A percentile compares a stretch with the other conserved stretches of the same genome.
Evolutionary conservation across 1,140 invertebrate species (phyloP).

Genomic region (Pemphigus obesinymphae): DNA sequence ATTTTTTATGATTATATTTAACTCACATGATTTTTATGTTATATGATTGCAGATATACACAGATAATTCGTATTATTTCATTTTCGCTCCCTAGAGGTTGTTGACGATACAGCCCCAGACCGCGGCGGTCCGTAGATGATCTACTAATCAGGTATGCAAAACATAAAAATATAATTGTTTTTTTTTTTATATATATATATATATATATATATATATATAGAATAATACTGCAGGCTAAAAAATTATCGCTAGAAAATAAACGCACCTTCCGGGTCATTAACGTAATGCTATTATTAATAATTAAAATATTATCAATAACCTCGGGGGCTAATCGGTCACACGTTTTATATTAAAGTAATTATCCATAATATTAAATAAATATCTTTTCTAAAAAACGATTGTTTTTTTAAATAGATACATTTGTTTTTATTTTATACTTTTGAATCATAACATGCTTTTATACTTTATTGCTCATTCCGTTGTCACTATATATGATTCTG

Average conservation of each 20-base stretch:
- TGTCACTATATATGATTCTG: background rate
- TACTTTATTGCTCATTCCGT: background rate
- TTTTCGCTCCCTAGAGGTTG: background rate
- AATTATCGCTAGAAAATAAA: background rate
- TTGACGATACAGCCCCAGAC: background rate
- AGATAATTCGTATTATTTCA: background rate
- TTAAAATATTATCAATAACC: conserved; percentile 5
- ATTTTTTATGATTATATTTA: too few relatives aligned
- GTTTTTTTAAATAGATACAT: background rate
- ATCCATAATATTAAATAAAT: conserved; percentile 4
- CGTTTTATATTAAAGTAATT: background rate
- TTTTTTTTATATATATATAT: too few relatives aligned
- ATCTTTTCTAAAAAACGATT: background rate
- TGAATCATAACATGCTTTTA: background rate
- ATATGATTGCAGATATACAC: background rate
- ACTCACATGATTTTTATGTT: background rate
- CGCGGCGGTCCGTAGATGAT: conserved; percentile 29
- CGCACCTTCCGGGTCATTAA: background rate
- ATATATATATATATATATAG: too few relatives aligned
- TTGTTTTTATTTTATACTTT: background rate
- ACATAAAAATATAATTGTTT: background rate
- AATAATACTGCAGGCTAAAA: background rate
- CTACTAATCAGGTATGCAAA: conserved; percentile 39
- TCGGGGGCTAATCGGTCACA: background rate
- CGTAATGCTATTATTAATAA: background rate